A percentile compares a stretch with the other conserved stretches of the same genome.
Evolutionary conservation across 2,888 invertebrate species (phyloP).

Genomic region (Ceraclea dissimilis): DNA sequence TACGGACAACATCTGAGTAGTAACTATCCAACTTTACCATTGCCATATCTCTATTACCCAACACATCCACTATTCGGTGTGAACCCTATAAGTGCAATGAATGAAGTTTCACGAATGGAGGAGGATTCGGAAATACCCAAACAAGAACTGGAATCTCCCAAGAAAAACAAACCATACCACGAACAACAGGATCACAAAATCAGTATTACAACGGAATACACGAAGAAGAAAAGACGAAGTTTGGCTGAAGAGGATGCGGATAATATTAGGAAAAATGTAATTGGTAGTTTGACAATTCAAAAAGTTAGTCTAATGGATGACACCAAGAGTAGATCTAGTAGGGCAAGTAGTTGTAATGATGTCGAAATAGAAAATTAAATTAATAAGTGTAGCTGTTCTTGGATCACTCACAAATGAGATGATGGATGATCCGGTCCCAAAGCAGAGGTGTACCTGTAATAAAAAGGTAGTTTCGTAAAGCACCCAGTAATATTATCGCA

Average conservation of each 20-base stretch:
- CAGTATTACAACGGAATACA: slow-evolving; percentile 12
- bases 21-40: slow-evolving; percentile 39
- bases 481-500: no score
- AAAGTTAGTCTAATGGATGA: slow-evolving; percentile 26
- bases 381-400: no score
- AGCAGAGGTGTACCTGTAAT: no score
- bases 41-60: slow-evolving; percentile 46
- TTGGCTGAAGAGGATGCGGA: slow-evolving; percentile 9
- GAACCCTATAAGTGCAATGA: slow-evolving; percentile 32
- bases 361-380: slow-evolving; percentile 45
- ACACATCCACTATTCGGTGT: slow-evolving; percentile 34
- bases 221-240: slow-evolving; percentile 20
- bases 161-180: slow-evolving; percentile 17
- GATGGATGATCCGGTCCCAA: no score
- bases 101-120: slow-evolving; percentile 38
- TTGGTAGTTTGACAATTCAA: slow-evolving; percentile 10
- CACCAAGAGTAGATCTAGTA: slow-evolving; percentile 45
- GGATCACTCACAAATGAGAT: no score
- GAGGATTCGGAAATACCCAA: slow-evolving; percentile 32
- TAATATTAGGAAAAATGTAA: slow-evolving; percentile 32
- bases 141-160: slow-evolving; percentile 33
- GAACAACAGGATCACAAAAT: slow-evolving; percentile 11
- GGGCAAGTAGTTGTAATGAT: slow-evolving; percentile 39
- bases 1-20: slow-evolving; percentile 45
- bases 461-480: no score